Percentiles rank a stretch among this genome's conserved stretches.
Evolutionary conservation across 2,888 invertebrate species (phyloP).

Genomic region (Limnephilus auricula): DNA sequence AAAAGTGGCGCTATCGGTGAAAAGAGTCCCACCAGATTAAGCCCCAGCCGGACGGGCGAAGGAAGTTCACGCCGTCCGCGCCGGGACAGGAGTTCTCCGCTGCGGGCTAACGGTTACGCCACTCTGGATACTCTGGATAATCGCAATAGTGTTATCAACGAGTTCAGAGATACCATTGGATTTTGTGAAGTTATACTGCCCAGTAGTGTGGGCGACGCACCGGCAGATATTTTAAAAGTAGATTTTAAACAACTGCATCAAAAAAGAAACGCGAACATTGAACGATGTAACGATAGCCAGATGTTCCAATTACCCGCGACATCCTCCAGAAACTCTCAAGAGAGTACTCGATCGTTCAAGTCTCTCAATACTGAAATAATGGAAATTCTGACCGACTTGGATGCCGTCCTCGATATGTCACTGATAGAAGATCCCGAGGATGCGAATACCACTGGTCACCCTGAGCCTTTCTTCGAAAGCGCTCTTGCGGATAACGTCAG

Average conservation of each 20-base stretch:
- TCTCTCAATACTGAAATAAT: constrained; percentile 68
- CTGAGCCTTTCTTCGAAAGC: background rate
- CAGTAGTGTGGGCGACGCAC: background rate
- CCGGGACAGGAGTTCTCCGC: background rate
- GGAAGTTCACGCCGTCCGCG: no score
- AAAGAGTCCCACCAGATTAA: background rate
- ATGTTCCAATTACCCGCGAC: background rate
- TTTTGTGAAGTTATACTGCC: constrained; percentile 47
- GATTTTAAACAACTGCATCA: background rate
- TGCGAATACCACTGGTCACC: background rate
- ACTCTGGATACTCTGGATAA: background rate
- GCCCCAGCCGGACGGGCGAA: no score
- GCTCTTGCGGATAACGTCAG: no score
- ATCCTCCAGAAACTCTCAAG: background rate
- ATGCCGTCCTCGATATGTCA: constrained; percentile 79
- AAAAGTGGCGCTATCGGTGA: constrained; percentile 5
- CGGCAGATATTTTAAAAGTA: constrained; percentile 8
- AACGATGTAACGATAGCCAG: background rate
- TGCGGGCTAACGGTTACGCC: no score
- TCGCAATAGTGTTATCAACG: constrained; percentile 49
- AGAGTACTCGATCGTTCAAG: constrained; percentile 21
- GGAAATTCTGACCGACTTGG: constrained; percentile 79
- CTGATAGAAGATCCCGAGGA: constrained; percentile 66
- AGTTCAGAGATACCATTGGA: constrained; percentile 60
- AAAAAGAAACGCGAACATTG: background rate